Percentiles rank a stretch among this genome's conserved stretches.
Conservation (phyloP, 2,888 invertebrate genomes). For the Podotricha telesiphe region DNA sequence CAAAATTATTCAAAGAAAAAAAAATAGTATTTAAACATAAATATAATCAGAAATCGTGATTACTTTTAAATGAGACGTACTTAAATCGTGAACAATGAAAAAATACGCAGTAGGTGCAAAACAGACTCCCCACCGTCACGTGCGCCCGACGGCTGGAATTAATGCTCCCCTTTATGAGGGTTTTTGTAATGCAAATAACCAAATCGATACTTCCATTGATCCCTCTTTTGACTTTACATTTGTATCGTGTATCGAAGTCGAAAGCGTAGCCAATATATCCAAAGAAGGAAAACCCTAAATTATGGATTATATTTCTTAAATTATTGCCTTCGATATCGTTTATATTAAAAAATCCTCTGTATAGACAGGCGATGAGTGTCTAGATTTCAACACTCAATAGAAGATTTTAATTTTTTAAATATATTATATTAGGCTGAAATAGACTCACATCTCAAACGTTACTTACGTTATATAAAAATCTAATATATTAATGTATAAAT, state of each 20-base stretch:
- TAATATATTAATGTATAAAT: too few relatives aligned
- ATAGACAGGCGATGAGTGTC: too few relatives aligned
- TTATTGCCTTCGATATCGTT: too few relatives aligned
- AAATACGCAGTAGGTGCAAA: constrained; percentile 37
- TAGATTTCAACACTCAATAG: too few relatives aligned
- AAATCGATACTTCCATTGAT: constrained; percentile 42
- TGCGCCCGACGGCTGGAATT: constrained; percentile 45
- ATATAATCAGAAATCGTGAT: background rate
- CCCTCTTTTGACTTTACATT: constrained; percentile 13
- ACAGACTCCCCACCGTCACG: constrained; percentile 41
- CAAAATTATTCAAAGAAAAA: too few relatives aligned
- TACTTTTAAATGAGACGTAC: constrained; percentile 4
- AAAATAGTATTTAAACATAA: background rate
- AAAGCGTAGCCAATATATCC: background rate
- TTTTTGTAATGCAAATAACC: constrained; percentile 47
- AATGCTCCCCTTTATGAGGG: constrained; percentile 45
- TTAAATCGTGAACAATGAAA: constrained; percentile 23
- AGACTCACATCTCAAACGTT: too few relatives aligned
- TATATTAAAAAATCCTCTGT: too few relatives aligned
- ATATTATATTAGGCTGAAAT: too few relatives aligned
- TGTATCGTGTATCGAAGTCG: background rate
- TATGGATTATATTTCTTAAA: background rate
- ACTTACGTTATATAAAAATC: too few relatives aligned
- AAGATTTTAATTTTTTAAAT: too few relatives aligned
- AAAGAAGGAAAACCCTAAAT: background rate